Evolutionary conservation across 2,888 invertebrate species (phyloP).

Genomic region (Caenorhabditis parvicauda): DNA sequence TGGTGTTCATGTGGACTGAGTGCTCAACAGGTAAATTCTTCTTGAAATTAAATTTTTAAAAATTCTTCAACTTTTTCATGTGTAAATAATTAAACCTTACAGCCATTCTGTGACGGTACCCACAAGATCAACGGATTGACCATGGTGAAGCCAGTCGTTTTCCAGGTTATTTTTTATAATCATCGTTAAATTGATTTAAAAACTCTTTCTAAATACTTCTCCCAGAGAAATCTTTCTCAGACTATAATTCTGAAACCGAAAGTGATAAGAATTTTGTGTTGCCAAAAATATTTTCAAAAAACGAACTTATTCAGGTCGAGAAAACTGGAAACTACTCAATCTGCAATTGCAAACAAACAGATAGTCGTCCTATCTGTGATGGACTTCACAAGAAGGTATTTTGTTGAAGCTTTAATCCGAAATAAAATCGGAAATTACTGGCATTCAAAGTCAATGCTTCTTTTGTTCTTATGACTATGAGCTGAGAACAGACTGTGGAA

Average conservation of each 20-base stretch:
- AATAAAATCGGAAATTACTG: too few species aligned
- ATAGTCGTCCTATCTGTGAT: slow-evolving; percentile 91
- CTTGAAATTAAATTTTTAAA: neutral
- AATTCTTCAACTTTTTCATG: neutral
- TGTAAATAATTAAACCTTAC: slow-evolving; percentile 29
- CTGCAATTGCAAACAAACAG: slow-evolving; percentile 96
- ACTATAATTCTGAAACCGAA: too few species aligned
- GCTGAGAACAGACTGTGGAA: too few species aligned
- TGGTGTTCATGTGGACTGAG: slow-evolving; percentile 94
- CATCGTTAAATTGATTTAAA: neutral
- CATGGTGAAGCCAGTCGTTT: slow-evolving; percentile 76
- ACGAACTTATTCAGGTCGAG: slow-evolving; percentile 69
- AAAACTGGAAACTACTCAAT: slow-evolving; percentile 84
- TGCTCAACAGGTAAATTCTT: slow-evolving; percentile 72
- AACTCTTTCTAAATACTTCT: neutral
- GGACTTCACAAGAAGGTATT: slow-evolving; percentile 77
- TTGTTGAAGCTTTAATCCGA: neutral
- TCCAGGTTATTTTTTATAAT: slow-evolving; percentile 63
- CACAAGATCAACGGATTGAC: slow-evolving; percentile 79
- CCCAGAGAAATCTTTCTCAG: neutral
- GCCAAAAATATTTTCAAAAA: neutral
- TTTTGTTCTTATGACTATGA: neutral
- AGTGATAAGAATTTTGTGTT: neutral
- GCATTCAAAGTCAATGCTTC: too few species aligned
- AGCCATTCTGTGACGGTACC: slow-evolving; percentile 91